These are phyloP conservation scores for Amiota communis DNA, from an alignment of 2,888 invertebrate genomes.

Conservation along the genomic window DNA sequence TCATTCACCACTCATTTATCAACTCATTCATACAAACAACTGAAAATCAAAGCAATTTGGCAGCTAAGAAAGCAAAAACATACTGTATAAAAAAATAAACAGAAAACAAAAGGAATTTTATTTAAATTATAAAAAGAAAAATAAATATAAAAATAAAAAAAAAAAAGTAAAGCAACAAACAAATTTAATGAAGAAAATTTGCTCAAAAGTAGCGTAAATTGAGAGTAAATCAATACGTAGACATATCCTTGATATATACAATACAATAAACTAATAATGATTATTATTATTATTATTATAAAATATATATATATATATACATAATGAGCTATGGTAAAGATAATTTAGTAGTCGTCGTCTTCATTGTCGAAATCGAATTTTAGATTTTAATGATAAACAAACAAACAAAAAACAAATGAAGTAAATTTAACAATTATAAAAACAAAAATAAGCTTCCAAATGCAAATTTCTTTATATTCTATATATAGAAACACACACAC, in stretches of 20 bases:
- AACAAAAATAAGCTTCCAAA: slow-evolving; percentile 40
- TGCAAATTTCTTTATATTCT: too few relatives aligned
- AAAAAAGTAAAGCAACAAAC: slow-evolving; percentile 47
- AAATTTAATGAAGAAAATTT: slow-evolving; percentile 8
- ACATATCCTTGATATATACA: slow-evolving; percentile 70
- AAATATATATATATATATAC: too few relatives aligned
- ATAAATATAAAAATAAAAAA: slow-evolving; percentile 25
- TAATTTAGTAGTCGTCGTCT: too few relatives aligned
- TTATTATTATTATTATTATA: slow-evolving; percentile 55
- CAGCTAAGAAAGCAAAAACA: slow-evolving; percentile 49
- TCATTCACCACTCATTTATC: too few relatives aligned
- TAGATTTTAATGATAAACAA: slow-evolving; percentile 34
- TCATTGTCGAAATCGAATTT: slow-evolving; percentile 2
- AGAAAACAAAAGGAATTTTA: slow-evolving; percentile 29
- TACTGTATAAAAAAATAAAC: slow-evolving; percentile 58
- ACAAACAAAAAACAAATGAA: slow-evolving; percentile 63
- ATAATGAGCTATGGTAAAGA: too few relatives aligned
- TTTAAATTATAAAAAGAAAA: slow-evolving; percentile 35
- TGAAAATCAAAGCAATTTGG: slow-evolving; percentile 42
- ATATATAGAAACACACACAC: too few relatives aligned
- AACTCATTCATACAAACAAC: too few relatives aligned
- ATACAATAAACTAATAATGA: slow-evolving; percentile 54
- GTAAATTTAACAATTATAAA: too few relatives aligned
- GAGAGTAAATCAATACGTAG: slow-evolving; percentile 65
- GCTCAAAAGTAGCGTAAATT: slow-evolving; percentile 25